Base-by-base conservation (phyloP, 2,113 vertebrate genomes). In the Ahaetulla prasina region DNA sequence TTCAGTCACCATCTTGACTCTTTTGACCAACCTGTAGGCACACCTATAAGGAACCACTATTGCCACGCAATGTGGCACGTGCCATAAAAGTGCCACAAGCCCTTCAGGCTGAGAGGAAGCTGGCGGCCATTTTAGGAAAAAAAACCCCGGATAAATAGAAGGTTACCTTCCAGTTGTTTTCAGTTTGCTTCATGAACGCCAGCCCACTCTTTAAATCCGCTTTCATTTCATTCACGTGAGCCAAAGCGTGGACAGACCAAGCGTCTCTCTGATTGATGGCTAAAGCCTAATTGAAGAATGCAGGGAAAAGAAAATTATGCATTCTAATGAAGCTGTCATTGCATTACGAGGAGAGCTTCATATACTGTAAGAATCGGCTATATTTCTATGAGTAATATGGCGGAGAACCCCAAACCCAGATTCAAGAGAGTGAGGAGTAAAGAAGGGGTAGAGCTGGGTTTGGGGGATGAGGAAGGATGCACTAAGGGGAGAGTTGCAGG, bases 181-280 rank as follows among this genome's bases (percentile, higher is more conserved):
- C 99, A 0, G 98, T 98, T 55, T 94, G 94, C 95, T 98, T 96
- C 99, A 99, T 98, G 94, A 99, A 99, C 91, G 97, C 96, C 94
- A 99, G 52, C 0, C 99, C 99, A 8, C 97, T 97, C 92, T 98
- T 96, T 95, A 99, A 49, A 63, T 99, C 98, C 0, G 98, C 98
- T 90, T 93, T 98, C 99, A 99, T 99, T 97, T 99, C 99, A 25
- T 98, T 97, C 27, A 99, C 25, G 0, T 99, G 99, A n/a, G 99
- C 99, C 0, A 99, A 3, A 0, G 99, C 96, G 91, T 99, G 99
- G 80, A 98, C 98, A 1, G 98, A 96, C 99, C 99, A 99, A 0
- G 98, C 98, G 0, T 99, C 99, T 0, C 96, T 97, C 0, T 95
- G 98, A 54, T 97, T 96, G 84, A 98, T 30, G 45, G 98, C 94